A percentile compares a stretch with the other conserved stretches of the same genome.
Conservation (phyloP, 2,888 invertebrate species). For the Ceratothoa steindachneri region DNA sequence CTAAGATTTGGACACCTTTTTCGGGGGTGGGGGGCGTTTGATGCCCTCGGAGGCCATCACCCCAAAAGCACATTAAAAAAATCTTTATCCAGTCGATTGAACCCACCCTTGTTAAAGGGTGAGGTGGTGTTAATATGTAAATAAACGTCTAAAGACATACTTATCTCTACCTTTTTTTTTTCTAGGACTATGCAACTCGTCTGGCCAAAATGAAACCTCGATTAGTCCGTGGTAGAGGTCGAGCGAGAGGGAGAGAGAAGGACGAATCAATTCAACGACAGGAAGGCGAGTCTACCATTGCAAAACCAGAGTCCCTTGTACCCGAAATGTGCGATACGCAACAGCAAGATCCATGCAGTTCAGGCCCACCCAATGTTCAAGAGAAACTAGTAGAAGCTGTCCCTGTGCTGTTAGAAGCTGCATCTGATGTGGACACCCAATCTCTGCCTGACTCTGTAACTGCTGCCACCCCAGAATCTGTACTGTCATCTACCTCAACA, state of each 20-base stretch:
- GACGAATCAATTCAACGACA: not conserved
- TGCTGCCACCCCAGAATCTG: not conserved
- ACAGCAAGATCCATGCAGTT: not conserved
- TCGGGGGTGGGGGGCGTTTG: too few relatives aligned
- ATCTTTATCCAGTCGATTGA: too few relatives aligned
- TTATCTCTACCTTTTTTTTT: too few relatives aligned
- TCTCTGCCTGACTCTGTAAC: constrained; percentile 4
- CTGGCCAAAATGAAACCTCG: constrained; percentile 41
- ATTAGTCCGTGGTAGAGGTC: constrained; percentile 12
- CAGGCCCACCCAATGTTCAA: not conserved
- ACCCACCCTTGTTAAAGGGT: too few relatives aligned
- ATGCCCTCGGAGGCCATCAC: too few relatives aligned
- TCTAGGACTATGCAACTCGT: constrained; percentile 37
- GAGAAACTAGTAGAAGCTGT: not conserved
- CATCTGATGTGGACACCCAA: constrained; percentile 18
- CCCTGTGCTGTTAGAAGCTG: not conserved
- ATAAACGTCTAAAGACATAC: too few relatives aligned
- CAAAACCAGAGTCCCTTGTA: not conserved
- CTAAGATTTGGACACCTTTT: too few relatives aligned
- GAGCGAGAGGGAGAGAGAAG: not conserved
- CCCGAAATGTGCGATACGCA: not conserved
- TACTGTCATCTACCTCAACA: not conserved
- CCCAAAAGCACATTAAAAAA: too few relatives aligned
- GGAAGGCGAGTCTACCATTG: not conserved
- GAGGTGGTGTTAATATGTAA: too few relatives aligned